phyloP scores from a whole-genome alignment of 2,797 vertebrate genomes.

The Poecilia velifera region DNA sequence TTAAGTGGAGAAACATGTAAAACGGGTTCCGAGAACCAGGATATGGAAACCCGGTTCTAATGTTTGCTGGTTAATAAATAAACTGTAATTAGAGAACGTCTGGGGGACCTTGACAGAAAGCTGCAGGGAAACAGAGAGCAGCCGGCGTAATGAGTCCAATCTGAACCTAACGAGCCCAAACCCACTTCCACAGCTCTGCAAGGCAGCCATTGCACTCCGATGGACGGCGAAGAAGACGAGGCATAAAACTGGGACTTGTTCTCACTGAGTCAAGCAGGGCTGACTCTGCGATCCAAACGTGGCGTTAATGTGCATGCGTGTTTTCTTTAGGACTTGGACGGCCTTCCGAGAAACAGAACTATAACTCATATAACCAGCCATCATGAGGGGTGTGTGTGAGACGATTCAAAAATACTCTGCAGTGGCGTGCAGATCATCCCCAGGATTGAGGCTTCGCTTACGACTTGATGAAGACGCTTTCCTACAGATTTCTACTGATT shows the following conservation, averaged over 20 bases:
- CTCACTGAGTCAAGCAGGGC: conserved; percentile 23
- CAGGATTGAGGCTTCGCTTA: not conserved
- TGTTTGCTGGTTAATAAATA: conserved; percentile 1
- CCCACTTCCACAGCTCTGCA: not conserved
- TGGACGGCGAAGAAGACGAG: not conserved
- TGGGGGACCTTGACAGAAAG: not conserved
- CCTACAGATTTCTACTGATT: not conserved
- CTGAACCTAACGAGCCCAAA: conserved; percentile 3
- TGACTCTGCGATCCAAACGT: conserved; percentile 32
- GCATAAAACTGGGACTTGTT: not conserved
- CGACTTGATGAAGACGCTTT: not conserved
- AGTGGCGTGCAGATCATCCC: conserved; percentile 38
- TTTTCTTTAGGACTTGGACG: conserved; percentile 47
- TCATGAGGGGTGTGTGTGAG: conserved; percentile 50
- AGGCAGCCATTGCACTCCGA: not conserved
- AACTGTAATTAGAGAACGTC: not conserved
- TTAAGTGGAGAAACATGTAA: not conserved
- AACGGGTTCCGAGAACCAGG: not conserved
- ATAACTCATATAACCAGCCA: conserved; percentile 63
- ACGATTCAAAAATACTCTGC: conserved; percentile 38
- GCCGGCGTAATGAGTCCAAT: not conserved
- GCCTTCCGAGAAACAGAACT: conserved; percentile 67
- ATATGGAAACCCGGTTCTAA: not conserved
- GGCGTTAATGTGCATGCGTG: conserved; percentile 30
- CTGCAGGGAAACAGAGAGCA: not conserved